These are phyloP conservation scores for Raja brachyura DNA, from an alignment of 2,113 vertebrate genomes.

Conservation along the genomic window DNA sequence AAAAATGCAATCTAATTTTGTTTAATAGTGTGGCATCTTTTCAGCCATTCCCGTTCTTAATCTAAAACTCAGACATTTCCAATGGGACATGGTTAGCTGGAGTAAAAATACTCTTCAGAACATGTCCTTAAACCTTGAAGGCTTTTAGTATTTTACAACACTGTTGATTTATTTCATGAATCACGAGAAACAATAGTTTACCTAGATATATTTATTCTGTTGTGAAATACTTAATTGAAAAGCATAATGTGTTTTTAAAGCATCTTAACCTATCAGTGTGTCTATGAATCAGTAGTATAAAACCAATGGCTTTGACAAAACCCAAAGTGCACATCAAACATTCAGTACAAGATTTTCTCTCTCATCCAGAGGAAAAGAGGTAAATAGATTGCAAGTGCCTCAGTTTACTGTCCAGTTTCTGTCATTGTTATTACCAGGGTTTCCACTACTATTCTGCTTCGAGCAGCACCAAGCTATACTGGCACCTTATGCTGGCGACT, in stretches of 20 bases:
- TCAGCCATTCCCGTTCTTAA: too few species aligned
- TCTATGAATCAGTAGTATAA: not conserved
- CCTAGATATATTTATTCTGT: not conserved
- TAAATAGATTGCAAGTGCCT: not conserved
- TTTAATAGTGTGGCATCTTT: too few species aligned
- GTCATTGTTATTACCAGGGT: not conserved
- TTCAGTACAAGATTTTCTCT: not conserved
- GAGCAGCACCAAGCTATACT: constrained; percentile 34
- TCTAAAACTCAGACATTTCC: too few species aligned
- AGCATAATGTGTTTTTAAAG: not conserved
- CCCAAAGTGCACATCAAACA: not conserved
- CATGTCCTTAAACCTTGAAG: not conserved
- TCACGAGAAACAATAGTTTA: not conserved
- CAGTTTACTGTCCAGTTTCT: not conserved
- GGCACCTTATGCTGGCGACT: constrained; percentile 59
- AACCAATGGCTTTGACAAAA: not conserved
- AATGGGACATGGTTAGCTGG: not conserved
- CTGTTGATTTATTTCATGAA: not conserved
- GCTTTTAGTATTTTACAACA: not conserved
- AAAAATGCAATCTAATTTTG: too few species aligned
- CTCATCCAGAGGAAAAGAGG: not conserved
- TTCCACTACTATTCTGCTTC: not conserved
- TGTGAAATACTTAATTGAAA: not conserved
- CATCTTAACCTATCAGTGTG: not conserved
- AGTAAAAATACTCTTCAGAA: not conserved